Percentiles rank a stretch among this genome's conserved stretches.
Evolutionary conservation across 2,888 invertebrate species (phyloP).

Genomic region (Mesochorus sp.): DNA sequence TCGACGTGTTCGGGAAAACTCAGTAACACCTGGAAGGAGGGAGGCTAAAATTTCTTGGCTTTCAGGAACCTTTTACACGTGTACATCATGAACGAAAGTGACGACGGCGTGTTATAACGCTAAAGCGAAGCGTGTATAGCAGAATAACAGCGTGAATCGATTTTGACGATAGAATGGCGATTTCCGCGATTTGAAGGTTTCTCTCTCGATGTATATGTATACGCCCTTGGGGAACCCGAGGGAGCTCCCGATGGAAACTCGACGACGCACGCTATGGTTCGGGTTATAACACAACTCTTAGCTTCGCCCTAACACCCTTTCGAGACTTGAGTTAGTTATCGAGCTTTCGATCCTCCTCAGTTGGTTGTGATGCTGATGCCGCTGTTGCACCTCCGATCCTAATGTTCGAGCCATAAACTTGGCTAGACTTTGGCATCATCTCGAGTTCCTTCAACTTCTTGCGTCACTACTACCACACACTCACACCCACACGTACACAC

Average conservation of each 20-base stretch:
- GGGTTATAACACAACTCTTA: constrained; percentile 25
- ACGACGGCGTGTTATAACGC: constrained; percentile 12
- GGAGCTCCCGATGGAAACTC: constrained; percentile 38
- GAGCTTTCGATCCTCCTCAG: constrained; percentile 34
- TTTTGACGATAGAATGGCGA: constrained; percentile 24
- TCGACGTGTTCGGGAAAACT: background rate
- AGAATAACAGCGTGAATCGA: constrained; percentile 47
- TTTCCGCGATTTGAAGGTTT: constrained; percentile 29
- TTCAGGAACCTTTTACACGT: background rate
- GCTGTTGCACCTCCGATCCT: constrained; percentile 4
- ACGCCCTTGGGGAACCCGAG: constrained; percentile 22
- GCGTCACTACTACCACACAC: background rate
- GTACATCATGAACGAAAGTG: constrained; percentile 14
- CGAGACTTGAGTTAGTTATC: constrained; percentile 45
- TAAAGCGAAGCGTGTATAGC: constrained; percentile 17
- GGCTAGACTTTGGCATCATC: constrained; percentile 29
- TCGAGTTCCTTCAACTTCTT: constrained; percentile 28
- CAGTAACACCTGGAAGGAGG: constrained; percentile 8
- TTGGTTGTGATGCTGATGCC: constrained; percentile 2
- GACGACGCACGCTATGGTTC: constrained; percentile 16
- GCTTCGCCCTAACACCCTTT: constrained; percentile 38
- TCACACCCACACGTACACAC: too few species aligned
- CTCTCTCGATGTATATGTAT: too few species aligned
- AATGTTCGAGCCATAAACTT: constrained; percentile 21
- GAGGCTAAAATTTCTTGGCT: constrained; percentile 23